Conservation (phyloP, 1,140 invertebrate species). For the Euura lappo region DNA sequence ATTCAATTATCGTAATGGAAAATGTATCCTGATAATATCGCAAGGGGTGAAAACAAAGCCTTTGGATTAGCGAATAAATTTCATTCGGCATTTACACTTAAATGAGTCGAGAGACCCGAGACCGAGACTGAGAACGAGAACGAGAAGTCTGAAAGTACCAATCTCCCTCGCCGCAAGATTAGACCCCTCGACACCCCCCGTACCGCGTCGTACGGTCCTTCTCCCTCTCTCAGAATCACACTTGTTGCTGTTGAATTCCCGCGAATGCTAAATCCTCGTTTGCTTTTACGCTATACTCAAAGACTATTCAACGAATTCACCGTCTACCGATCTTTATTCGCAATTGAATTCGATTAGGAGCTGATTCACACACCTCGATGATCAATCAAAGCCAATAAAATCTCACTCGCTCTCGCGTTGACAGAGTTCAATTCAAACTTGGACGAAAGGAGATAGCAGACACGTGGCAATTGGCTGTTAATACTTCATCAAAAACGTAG, state of each 20-base stretch:
- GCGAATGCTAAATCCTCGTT: background rate
- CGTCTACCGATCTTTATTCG: too few relatives aligned
- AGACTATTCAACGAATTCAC: too few relatives aligned
- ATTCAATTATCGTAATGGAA: too few relatives aligned
- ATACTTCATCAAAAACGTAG: background rate
- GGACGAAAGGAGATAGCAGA: background rate
- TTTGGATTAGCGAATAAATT: background rate
- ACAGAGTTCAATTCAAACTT: background rate
- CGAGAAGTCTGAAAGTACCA: background rate
- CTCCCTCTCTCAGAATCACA: background rate
- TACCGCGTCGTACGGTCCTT: background rate
- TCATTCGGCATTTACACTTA: background rate
- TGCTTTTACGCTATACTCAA: too few relatives aligned
- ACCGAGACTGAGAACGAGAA: conserved; percentile 16
- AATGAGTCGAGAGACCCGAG: conserved; percentile 23
- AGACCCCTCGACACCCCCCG: background rate
- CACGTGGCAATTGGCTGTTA: background rate
- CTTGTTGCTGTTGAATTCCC: background rate
- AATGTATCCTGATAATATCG: background rate
- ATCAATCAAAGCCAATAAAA: too few relatives aligned
- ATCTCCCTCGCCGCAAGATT: conserved; percentile 5
- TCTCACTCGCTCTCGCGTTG: too few relatives aligned
- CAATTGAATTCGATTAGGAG: too few relatives aligned
- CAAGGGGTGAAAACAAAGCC: too few relatives aligned
- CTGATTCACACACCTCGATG: too few relatives aligned